Evolutionary conservation across 2,888 invertebrate genomes (phyloP), one percentile per base, ranked within the genome.

Genomic region (Euplagia quadripunctaria): DNA sequence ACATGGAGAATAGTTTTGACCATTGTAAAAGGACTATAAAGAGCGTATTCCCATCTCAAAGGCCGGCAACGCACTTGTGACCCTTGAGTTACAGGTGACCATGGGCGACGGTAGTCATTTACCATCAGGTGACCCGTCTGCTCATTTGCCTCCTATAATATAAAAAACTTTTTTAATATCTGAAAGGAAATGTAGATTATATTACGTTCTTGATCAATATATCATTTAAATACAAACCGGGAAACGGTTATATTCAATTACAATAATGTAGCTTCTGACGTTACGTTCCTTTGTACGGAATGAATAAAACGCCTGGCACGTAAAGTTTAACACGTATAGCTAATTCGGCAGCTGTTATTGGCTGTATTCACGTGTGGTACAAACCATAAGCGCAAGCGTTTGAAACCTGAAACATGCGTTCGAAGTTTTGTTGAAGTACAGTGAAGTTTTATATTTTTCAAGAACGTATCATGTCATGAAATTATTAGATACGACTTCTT

Each of bases 281-380:
- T 70, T 43, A 52, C 49, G 41, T 51, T 51, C 41, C 41, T 63
- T 70, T 63, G 63, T 70, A 70, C n/a, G 11, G 49, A 64, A 42
- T 42, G 63, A 63, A 73, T 73, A 73, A 69, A 69, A 69, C 64
- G 51, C 58, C 41, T 52, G 17, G 66, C 71, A 71, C 71, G 71
- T 71, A 63, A 51, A 61, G 61, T 67, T 49, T 31, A 49, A 61
- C 67, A 20, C 52, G 67, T 64, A 70, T 73, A 49, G 58, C 58
- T 73, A 70, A 66, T 73, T 73, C 64, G 64, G 64, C 69, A 41
- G n/a, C 61, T 73, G 69, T 66, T 61, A 66, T 64, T 51, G 51
- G 46, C 41, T 65, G 70, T 58, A 14, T 72, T 64, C 43, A 61
- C 41, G 51, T 42, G 41, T 70, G 61, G 70, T 63, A 14, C 11